These are phyloP conservation scores for Limenitis camilla DNA, from an alignment of 2,888 invertebrate species.

Conservation along the genomic window DNA sequence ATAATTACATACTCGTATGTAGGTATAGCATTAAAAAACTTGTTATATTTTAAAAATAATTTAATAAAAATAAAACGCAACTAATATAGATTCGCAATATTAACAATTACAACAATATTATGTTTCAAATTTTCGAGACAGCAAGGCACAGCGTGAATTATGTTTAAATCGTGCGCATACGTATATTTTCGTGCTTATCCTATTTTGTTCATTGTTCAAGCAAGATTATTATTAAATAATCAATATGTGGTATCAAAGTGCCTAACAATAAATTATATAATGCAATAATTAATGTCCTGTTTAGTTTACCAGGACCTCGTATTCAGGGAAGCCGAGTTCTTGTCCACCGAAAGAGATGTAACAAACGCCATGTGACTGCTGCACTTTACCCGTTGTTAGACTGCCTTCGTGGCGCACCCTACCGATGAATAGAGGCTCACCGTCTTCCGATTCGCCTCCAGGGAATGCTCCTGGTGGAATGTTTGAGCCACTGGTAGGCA, in stretches of 20 bases:
- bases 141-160: slow-evolving; percentile 32
- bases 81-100: slow-evolving; percentile 22
- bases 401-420: slow-evolving; percentile 85
- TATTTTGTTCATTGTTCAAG: too few species aligned
- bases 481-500: slow-evolving; percentile 77
- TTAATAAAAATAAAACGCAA: slow-evolving; percentile 36
- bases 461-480: slow-evolving; percentile 85
- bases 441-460: slow-evolving; percentile 82
- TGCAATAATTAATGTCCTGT: background rate
- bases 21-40: slow-evolving; percentile 59
- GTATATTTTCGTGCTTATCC: too few species aligned
- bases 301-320: slow-evolving; percentile 80
- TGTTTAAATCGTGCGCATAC: background rate
- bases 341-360: slow-evolving; percentile 89
- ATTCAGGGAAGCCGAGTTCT: slow-evolving; percentile 86
- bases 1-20: too few species aligned
- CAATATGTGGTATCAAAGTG: background rate
- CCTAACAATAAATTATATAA: slow-evolving; percentile 6
- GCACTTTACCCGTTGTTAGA: slow-evolving; percentile 87
- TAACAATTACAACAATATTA: slow-evolving; percentile 30
- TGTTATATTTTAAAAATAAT: slow-evolving; percentile 29
- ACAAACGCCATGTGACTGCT: slow-evolving; percentile 85
- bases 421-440: slow-evolving; percentile 86
- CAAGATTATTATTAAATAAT: too few species aligned
- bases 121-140: slow-evolving; percentile 30